These are phyloP conservation scores for Tachina lurida DNA, from an alignment of 2,888 invertebrate genomes.

Conservation along the genomic window DNA sequence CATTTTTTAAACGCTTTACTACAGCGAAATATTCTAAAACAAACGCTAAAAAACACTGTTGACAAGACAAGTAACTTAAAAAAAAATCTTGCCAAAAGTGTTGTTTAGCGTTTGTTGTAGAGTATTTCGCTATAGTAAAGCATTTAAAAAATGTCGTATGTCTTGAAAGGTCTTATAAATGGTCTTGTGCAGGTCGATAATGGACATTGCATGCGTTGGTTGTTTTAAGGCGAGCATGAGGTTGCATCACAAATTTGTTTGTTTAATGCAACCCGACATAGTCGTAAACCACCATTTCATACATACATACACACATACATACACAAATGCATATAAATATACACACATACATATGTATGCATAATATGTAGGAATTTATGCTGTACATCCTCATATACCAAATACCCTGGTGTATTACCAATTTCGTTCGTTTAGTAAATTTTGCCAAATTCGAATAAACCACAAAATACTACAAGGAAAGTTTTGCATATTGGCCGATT, in stretches of 20 bases:
- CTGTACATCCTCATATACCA: background rate
- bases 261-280: background rate
- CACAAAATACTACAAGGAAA: background rate
- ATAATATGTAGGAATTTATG: background rate
- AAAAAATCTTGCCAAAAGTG: too few relatives aligned
- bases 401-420: background rate
- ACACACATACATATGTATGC: background rate
- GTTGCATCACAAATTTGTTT: background rate
- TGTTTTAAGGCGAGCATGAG: background rate
- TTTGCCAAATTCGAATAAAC: background rate
- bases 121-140: too few relatives aligned
- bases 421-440: background rate
- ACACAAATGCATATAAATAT: background rate
- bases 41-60: too few relatives aligned
- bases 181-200: too few relatives aligned
- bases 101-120: too few relatives aligned
- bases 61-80: too few relatives aligned
- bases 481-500: background rate
- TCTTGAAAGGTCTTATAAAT: too few relatives aligned
- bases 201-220: background rate
- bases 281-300: background rate
- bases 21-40: too few relatives aligned
- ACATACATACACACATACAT: background rate
- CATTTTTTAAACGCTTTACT: too few relatives aligned
- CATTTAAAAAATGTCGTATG: too few relatives aligned